Conservation (phyloP, 1,140 invertebrate species). For the Nasonia vitripennis region DNA sequence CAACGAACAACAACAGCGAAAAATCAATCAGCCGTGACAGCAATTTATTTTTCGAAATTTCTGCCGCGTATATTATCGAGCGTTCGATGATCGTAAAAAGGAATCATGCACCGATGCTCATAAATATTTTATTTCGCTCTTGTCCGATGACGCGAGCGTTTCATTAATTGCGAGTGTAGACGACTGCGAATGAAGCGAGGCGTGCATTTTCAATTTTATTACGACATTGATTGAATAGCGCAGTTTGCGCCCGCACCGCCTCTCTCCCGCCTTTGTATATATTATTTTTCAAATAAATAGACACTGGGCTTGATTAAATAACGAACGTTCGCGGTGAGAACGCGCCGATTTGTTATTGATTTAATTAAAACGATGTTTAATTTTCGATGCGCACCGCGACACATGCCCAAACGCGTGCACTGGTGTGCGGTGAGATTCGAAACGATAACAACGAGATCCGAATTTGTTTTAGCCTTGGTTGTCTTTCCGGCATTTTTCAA, state of each 20-base stretch:
- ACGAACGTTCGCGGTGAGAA: conserved; percentile 27
- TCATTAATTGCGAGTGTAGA: conserved; percentile 34
- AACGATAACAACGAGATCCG: neutral
- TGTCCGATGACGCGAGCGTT: neutral
- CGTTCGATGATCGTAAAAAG: neutral
- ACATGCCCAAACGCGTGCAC: neutral
- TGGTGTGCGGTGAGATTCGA: neutral
- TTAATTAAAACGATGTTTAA: conserved; percentile 47
- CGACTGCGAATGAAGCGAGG: conserved; percentile 9
- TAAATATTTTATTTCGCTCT: conserved; percentile 23
- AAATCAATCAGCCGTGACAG: neutral
- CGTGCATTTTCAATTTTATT: conserved; percentile 47
- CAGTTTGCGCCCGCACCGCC: neutral
- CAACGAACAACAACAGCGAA: neutral
- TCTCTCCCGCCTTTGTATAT: neutral
- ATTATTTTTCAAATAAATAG: conserved; percentile 47
- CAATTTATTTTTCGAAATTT: neutral
- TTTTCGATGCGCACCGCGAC: neutral
- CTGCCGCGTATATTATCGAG: neutral
- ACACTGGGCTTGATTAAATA: conserved; percentile 21
- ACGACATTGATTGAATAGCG: conserved; percentile 36
- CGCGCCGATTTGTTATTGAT: conserved; percentile 45
- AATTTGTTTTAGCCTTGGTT: conserved; percentile 15
- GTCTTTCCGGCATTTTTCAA: no score
- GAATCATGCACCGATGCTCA: neutral